These are phyloP conservation scores for Cotesia chilonis DNA, from an alignment of 1,140 invertebrate genomes.

Conservation along the genomic window DNA sequence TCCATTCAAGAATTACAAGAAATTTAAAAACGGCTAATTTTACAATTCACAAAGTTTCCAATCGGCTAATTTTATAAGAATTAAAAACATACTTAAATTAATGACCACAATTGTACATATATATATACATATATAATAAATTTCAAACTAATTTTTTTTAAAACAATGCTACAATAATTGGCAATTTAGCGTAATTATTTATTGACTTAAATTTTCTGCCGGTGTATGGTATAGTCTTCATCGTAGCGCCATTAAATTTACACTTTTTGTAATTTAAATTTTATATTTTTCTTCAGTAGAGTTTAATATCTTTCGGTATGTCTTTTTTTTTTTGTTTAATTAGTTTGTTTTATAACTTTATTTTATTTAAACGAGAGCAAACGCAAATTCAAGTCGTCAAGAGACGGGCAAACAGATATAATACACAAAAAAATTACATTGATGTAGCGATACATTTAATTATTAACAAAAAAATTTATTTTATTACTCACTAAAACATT, in stretches of 20 bases:
- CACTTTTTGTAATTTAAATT: background rate
- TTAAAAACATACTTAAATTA: too few relatives aligned
- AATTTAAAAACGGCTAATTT: too few relatives aligned
- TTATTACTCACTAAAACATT: too few relatives aligned
- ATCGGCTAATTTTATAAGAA: too few relatives aligned
- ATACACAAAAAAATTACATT: conserved; percentile 12
- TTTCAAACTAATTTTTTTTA: background rate
- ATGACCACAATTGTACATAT: too few relatives aligned
- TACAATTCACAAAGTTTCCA: too few relatives aligned
- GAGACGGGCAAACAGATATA: background rate
- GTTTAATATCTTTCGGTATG: conserved; percentile 1
- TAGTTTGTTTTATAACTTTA: conserved; percentile 13
- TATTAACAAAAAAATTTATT: background rate
- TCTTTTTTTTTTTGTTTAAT: conserved; percentile 22
- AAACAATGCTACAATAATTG: background rate
- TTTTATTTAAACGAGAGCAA: conserved; percentile 24
- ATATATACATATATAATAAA: too few relatives aligned
- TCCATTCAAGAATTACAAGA: too few relatives aligned
- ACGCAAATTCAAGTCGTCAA: conserved; percentile 31
- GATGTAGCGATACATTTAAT: background rate
- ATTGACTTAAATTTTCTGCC: conserved; percentile 37
- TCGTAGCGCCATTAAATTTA: conserved; percentile 18
- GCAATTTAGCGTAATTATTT: conserved; percentile 19
- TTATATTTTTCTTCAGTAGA: background rate
- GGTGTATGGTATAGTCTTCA: conserved; percentile 33